phyloP scores from a whole-genome alignment of 2,113 vertebrate genomes.

The Centropus unirufus region DNA sequence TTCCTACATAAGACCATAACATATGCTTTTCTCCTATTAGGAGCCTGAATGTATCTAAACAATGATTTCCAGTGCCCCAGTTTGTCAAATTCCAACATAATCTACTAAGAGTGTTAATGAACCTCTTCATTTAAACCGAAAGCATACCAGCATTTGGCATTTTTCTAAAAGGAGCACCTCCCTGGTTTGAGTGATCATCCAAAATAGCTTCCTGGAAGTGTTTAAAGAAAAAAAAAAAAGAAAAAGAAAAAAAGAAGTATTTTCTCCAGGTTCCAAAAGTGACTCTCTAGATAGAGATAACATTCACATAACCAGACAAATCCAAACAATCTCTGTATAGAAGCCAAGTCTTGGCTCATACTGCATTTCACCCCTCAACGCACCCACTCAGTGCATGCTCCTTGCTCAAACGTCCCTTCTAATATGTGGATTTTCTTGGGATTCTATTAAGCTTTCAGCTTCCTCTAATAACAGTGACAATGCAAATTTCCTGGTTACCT shows the following conservation, averaged over 20 bases:
- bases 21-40: neutral
- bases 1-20: neutral
- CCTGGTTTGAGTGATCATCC: neutral
- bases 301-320: neutral
- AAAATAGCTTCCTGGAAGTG: neutral
- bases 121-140: neutral
- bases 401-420: neutral
- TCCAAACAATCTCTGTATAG: neutral
- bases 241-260: neutral
- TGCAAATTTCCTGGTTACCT: neutral
- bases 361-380: neutral
- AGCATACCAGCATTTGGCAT: neutral
- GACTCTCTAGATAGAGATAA: neutral
- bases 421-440: neutral
- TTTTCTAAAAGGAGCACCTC: neutral
- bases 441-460: neutral
- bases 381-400: neutral
- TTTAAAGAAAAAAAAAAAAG: no score
- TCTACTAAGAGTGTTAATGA: neutral
- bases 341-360: neutral
- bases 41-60: neutral
- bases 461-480: neutral
- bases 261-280: neutral
- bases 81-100: neutral
- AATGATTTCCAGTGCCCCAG: neutral